A percentile compares a stretch with the other conserved stretches of the same genome.
Conservation (phyloP, 2,888 invertebrate genomes). For the Orchesella flavescens region DNA sequence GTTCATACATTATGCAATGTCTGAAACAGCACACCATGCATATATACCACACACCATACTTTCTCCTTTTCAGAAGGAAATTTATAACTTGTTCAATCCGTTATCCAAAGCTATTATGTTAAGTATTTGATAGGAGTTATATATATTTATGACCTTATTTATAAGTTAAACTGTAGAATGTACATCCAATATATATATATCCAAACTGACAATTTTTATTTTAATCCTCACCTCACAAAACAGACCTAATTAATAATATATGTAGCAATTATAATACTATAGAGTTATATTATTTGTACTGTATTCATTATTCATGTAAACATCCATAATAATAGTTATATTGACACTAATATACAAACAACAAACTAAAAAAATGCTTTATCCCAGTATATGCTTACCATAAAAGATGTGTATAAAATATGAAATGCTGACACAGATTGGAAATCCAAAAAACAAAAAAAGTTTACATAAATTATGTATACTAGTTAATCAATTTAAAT, state of each 20-base stretch:
- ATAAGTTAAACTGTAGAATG: neutral
- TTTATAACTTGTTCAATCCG: slow-evolving; percentile 61
- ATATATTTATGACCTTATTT: slow-evolving; percentile 2
- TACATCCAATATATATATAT: neutral
- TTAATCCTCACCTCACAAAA: slow-evolving; percentile 4
- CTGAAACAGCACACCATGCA: neutral
- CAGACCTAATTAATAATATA: slow-evolving; percentile 1
- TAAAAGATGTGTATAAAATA: slow-evolving; percentile 12
- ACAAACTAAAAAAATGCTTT: slow-evolving; percentile 33
- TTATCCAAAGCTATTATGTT: slow-evolving; percentile 64
- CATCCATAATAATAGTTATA: neutral
- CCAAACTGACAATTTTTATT: slow-evolving; percentile 1
- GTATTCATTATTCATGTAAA: no score
- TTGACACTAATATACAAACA: neutral
- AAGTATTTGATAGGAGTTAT: slow-evolving; percentile 21
- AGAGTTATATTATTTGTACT: neutral
- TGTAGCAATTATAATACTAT: neutral
- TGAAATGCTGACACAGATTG: slow-evolving; percentile 24
- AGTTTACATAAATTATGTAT: slow-evolving; percentile 22
- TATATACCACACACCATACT: slow-evolving; percentile 25
- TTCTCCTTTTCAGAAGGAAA: slow-evolving; percentile 39
- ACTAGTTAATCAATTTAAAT: slow-evolving; percentile 35
- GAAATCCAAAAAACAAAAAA: neutral
- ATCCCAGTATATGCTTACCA: slow-evolving; percentile 46
- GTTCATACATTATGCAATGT: no score